These are phyloP conservation scores for Paramacrobiotus metropolitanus DNA, from an alignment of 1,140 invertebrate species.

Conservation along the genomic window DNA sequence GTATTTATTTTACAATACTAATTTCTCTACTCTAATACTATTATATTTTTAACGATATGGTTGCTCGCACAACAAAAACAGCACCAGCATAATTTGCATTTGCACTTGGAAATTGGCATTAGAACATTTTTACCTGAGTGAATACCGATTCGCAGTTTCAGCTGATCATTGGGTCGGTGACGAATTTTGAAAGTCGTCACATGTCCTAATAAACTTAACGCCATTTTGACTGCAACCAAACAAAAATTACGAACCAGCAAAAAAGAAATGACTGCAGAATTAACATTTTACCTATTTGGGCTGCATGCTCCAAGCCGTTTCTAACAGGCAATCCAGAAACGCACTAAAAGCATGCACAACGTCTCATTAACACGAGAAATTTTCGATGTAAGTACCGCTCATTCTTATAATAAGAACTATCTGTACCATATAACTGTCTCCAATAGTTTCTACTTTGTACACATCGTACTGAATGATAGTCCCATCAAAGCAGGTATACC, in stretches of 20 bases:
- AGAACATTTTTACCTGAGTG: constrained; percentile 56
- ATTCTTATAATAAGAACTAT: constrained; percentile 10
- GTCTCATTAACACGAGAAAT: too few species aligned
- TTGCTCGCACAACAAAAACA: too few species aligned
- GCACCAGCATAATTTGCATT: too few species aligned
- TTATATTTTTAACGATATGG: too few species aligned
- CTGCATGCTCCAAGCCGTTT: constrained; percentile 32
- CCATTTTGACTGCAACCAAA: too few species aligned
- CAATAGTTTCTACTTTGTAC: constrained; percentile 84
- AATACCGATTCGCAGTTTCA: constrained; percentile 79
- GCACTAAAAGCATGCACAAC: neutral
- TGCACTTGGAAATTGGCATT: too few species aligned
- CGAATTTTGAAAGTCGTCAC: constrained; percentile 70
- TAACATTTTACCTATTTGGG: constrained; percentile 37
- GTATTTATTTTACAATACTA: too few species aligned
- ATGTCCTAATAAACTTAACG: constrained; percentile 54
- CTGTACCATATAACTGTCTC: constrained; percentile 83
- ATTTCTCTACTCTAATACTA: too few species aligned
- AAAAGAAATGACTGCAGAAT: too few species aligned
- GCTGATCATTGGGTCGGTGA: constrained; percentile 57
- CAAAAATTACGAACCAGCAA: too few species aligned
- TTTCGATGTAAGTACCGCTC: neutral
- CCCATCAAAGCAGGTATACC: constrained; percentile 69
- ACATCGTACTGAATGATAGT: constrained; percentile 73
- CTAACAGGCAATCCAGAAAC: constrained; percentile 33